Base-by-base conservation (phyloP, 2,797 vertebrate species). In the Enteromius afrohamiltoni region DNA sequence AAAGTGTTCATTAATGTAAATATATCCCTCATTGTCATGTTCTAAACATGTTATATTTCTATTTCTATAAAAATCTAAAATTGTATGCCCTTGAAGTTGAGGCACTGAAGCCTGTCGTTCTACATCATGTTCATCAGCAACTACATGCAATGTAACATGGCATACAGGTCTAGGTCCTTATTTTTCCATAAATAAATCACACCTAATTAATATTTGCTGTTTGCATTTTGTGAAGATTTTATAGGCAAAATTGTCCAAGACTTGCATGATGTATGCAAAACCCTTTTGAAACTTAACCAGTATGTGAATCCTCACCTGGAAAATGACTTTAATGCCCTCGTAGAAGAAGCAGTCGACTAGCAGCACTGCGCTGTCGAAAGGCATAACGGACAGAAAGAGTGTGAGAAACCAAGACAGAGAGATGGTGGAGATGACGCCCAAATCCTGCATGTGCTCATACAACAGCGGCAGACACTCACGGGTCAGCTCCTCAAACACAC, bases 341-440 rank as follows among this genome's bases (percentile, higher is more conserved):
- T 97, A 99, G 94, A 99, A 99, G 89, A 99, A 99, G 87, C 97
- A 98, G 93, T 99, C 98, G 0, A 99, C 96, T 77, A 99, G 92
- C 31, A 99, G 92, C 75, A 98, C 98, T 0, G 98, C 97, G 0
- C 97, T 98, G 91, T 98, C 96, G 4, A 99, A 99, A 31, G 98
- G 98, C 97, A 99, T 98, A 84, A 98, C 98, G 0, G 97, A 98
- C 86, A 99, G 95, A 89, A 99, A 99, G 29, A 99, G 96, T 0
- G 98, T 99, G 89, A 99, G 96, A 91, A 99, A 98, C 98, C 98
- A 99, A 71, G 98, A 98, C 3, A 99, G 95, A 0, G 97, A 98
- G 91, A 99, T 99, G 89, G 97, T 99, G 85, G 97, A 96, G 90
- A 98, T 97, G 40, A 99, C 98, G 0, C 98, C 98, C 47, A 99